Conservation (phyloP, 1,140 invertebrate species). For the Cotesia typhae region DNA sequence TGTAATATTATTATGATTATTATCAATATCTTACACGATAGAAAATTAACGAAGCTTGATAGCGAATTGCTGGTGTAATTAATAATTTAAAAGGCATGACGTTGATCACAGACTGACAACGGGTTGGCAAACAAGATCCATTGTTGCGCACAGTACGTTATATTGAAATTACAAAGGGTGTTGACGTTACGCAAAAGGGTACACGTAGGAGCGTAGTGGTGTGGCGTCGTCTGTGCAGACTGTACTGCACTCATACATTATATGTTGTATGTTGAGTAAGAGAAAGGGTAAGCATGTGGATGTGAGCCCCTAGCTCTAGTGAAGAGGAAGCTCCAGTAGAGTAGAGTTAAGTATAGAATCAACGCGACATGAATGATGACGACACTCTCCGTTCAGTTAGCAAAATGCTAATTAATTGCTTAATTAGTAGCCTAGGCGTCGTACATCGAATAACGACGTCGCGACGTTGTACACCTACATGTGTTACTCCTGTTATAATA, state of each 20-base stretch:
- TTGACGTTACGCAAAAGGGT: conserved; percentile 20
- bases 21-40: neutral
- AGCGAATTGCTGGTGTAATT: too few relatives aligned
- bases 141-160: neutral
- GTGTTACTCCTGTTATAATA: neutral
- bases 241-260: too few relatives aligned
- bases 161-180: conserved; percentile 17
- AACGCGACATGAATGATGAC: conserved; percentile 28
- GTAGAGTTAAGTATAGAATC: conserved; percentile 1
- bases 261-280: too few relatives aligned
- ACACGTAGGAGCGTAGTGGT: neutral
- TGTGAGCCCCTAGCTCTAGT: neutral
- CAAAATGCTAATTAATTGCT: conserved; percentile 39
- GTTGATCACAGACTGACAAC: conserved; percentile 1
- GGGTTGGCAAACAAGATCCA: conserved; percentile 8
- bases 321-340: conserved; percentile 20
- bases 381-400: conserved; percentile 29
- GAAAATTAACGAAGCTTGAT: neutral
- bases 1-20: too few relatives aligned
- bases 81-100: neutral
- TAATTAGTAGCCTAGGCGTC: conserved; percentile 37
- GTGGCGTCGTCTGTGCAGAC: too few relatives aligned
- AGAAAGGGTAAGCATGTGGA: neutral
- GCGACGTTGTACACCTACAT: conserved; percentile 26
- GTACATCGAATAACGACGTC: conserved; percentile 29